phyloP scores from a whole-genome alignment of 2,797 vertebrate genomes.

The Tolypeutes matacus region DNA sequence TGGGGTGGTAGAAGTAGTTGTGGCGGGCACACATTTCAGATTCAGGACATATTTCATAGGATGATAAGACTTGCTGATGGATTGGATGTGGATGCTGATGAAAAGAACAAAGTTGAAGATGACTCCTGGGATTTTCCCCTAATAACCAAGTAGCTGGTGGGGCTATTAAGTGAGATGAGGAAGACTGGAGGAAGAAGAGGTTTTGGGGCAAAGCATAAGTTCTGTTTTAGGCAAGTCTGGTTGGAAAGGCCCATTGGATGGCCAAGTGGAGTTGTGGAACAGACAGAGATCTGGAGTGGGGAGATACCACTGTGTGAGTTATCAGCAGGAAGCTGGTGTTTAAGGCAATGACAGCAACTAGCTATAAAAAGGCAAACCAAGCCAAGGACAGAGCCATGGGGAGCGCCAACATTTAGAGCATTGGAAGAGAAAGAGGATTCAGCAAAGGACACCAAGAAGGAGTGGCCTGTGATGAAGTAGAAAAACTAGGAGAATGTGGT shows the following conservation, averaged over 20 bases:
- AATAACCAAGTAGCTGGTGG: background rate
- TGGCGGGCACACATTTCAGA: background rate
- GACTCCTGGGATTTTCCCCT: too few relatives aligned
- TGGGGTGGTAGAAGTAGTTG: background rate
- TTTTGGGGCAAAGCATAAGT: background rate
- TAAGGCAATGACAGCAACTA: background rate
- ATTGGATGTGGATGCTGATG: background rate
- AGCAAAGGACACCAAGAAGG: background rate
- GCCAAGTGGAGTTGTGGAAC: background rate
- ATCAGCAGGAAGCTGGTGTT: background rate
- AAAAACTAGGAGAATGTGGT: too few relatives aligned
- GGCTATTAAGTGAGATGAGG: background rate
- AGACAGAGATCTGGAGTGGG: background rate
- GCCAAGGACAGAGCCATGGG: too few relatives aligned
- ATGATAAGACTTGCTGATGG: background rate
- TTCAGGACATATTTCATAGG: background rate
- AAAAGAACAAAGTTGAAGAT: background rate
- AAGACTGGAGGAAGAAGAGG: background rate
- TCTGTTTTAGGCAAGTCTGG: background rate
- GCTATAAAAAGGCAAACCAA: background rate
- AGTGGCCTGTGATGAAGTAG: background rate
- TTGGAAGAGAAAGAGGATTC: background rate
- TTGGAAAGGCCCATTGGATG: background rate
- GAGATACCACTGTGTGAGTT: background rate
- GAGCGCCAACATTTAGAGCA: accelerated